Base-by-base conservation (phyloP, 2,797 vertebrate species). In the Sylvilagus floridanus region DNA sequence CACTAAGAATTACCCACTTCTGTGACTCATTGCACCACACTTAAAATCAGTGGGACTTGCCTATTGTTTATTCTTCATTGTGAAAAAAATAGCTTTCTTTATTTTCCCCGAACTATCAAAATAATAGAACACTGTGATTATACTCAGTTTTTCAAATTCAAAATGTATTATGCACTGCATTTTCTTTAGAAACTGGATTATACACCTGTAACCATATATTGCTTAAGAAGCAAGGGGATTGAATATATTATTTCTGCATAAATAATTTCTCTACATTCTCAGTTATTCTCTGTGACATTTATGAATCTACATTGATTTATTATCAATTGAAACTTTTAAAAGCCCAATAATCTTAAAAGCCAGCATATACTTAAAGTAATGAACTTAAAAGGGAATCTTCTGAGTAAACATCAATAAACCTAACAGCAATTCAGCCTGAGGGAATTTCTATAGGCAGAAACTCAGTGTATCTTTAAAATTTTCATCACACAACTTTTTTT, bases 381-480 rank as follows among this genome's bases (percentile, higher is more conserved):
- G 89, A 96, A 78, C 12, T n/a, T 84, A 90, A 96, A 78, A 92
- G 81, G n/a, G 4, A 96, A 96, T 82, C 10, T 26, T 85, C 57
- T 95, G n/a, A 60, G 63, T 13, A 78, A 75, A 84, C 52, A 4
- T 69, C 42, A 87, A 90, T 84, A 26, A 93, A 47, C 22, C 52
- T 89, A 30, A 82, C n/a, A 84, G 54, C 1, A 95, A 85, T 93
- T 87, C 24, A 90, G 24, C 47, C 14, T 60, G 22, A 86, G 19
- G 3, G 6, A 4, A 32, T 92, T 92, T 96, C 22, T 77, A 22
- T 54, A 54, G 10, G 9, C 7, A 88, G 26, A 87, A 81, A 91
- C 77, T 90, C 37, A 50, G n/a, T 32, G 4, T 82, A 71, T 78
- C 35, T 95, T 85, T 86, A 68, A 96, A 90, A 76, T 4, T 37